A percentile compares a stretch with the other conserved stretches of the same genome.
Evolutionary conservation across 2,888 invertebrate species (phyloP).

Genomic region (Megaustenia siamemsis): DNA sequence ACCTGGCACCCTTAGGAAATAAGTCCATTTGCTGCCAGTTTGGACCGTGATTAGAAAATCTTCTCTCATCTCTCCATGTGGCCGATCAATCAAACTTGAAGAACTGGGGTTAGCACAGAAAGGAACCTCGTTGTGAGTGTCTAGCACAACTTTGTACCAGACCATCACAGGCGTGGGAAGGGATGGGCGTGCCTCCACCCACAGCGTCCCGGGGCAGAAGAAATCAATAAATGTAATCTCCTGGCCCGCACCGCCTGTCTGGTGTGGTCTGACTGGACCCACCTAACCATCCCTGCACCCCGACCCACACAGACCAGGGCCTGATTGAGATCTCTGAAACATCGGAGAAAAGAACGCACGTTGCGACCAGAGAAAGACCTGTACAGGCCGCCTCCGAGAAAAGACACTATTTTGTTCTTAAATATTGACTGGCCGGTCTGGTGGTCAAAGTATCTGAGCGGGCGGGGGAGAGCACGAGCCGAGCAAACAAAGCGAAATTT

Average conservation of each 20-base stretch:
- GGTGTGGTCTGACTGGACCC: conserved; percentile 61
- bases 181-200: neutral
- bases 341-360: conserved; percentile 33
- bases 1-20: conserved; percentile 49
- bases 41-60: conserved; percentile 44
- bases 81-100: neutral
- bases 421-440: conserved; percentile 57
- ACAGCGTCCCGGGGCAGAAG: conserved; percentile 14
- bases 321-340: conserved; percentile 55
- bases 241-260: conserved; percentile 52
- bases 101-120: neutral
- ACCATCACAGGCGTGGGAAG: conserved; percentile 42
- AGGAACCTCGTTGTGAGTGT: neutral
- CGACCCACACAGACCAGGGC: conserved; percentile 45
- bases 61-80: conserved; percentile 31
- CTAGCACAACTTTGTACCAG: conserved; percentile 48
- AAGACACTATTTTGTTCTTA: conserved; percentile 56
- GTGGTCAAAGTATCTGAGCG: conserved; percentile 42
- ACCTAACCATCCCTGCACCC: conserved; percentile 32
- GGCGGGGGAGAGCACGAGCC: conserved; percentile 1
- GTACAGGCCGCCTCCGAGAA: conserved; percentile 13
- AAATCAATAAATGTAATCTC: conserved; percentile 57
- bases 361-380: neutral
- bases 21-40: conserved; percentile 58
- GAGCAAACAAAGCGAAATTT: conserved; percentile 37